A percentile compares a stretch with the other conserved stretches of the same genome.
phyloP scores from a whole-genome alignment of 2,888 invertebrate genomes.

The Conistra vaccinii region DNA sequence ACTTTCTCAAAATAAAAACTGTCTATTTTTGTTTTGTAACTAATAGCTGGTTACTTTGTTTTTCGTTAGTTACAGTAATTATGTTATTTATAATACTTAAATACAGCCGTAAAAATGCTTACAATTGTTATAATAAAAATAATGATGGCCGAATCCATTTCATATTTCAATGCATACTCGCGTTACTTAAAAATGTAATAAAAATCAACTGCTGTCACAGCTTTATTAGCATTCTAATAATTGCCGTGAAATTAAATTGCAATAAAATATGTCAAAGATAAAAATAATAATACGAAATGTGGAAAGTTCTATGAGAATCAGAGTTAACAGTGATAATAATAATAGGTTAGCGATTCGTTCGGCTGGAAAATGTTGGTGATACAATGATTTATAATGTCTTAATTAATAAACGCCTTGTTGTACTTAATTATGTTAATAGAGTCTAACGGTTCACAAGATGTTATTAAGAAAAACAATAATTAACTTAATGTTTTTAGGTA shows the following conservation, averaged over 20 bases:
- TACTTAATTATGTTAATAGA: slow-evolving; percentile 9
- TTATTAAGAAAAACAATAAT: slow-evolving; percentile 6
- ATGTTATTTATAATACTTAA: neutral
- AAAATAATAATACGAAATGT: slow-evolving; percentile 20
- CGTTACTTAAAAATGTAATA: slow-evolving; percentile 24
- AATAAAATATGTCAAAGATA: slow-evolving; percentile 40
- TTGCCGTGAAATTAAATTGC: slow-evolving; percentile 58
- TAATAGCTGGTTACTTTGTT: neutral
- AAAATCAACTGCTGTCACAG: slow-evolving; percentile 9
- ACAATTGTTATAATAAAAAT: slow-evolving; percentile 49
- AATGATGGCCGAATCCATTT: slow-evolving; percentile 51
- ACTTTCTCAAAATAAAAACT: neutral
- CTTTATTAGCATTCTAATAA: slow-evolving; percentile 41
- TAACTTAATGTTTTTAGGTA: neutral
- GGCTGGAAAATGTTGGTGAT: neutral
- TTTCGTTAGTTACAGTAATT: neutral
- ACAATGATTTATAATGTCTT: slow-evolving; percentile 21
- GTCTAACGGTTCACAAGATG: slow-evolving; percentile 9
- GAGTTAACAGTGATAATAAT: neutral
- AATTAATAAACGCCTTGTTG: slow-evolving; percentile 12
- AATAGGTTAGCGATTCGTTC: slow-evolving; percentile 16
- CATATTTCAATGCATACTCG: slow-evolving; percentile 48
- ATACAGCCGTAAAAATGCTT: slow-evolving; percentile 21
- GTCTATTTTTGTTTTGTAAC: neutral
- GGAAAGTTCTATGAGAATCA: slow-evolving; percentile 7